phyloP scores from a whole-genome alignment of 2,888 invertebrate species.

The Nymphalis c-album region DNA sequence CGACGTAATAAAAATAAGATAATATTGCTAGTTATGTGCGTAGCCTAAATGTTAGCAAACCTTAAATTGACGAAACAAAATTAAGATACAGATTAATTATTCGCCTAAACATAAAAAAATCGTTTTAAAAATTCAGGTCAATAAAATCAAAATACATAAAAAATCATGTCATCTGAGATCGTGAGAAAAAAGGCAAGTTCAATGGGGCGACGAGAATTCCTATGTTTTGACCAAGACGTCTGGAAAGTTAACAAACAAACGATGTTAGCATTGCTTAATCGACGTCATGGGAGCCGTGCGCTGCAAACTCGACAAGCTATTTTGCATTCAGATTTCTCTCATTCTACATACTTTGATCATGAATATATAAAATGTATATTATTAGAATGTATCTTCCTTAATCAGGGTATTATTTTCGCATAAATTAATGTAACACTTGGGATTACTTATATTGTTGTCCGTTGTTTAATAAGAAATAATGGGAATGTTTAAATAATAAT shows the following conservation, averaged over 20 bases:
- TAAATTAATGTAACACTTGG: too few species aligned
- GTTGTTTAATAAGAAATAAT: too few species aligned
- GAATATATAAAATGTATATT: slow-evolving; percentile 3
- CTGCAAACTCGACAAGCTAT: slow-evolving; percentile 33
- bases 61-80: too few species aligned
- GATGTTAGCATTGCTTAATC: slow-evolving; percentile 75
- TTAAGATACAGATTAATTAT: too few species aligned
- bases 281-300: slow-evolving; percentile 63
- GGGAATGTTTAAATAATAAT: too few species aligned
- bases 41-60: too few species aligned
- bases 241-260: slow-evolving; percentile 71
- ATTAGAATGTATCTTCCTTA: not conserved
- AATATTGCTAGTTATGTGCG: too few species aligned
- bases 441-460: too few species aligned
- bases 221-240: slow-evolving; percentile 53
- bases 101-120: too few species aligned
- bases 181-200: slow-evolving; percentile 5
- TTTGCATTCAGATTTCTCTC: slow-evolving; percentile 32
- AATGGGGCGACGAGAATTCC: slow-evolving; percentile 43
- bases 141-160: not conserved
- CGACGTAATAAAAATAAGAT: too few species aligned
- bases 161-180: not conserved
- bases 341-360: slow-evolving; percentile 19
- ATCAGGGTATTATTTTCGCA: not conserved
- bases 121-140: not conserved